These are phyloP conservation scores for Eolophus roseicapilla DNA, from an alignment of 2,113 vertebrate genomes.

Conservation along the genomic window DNA sequence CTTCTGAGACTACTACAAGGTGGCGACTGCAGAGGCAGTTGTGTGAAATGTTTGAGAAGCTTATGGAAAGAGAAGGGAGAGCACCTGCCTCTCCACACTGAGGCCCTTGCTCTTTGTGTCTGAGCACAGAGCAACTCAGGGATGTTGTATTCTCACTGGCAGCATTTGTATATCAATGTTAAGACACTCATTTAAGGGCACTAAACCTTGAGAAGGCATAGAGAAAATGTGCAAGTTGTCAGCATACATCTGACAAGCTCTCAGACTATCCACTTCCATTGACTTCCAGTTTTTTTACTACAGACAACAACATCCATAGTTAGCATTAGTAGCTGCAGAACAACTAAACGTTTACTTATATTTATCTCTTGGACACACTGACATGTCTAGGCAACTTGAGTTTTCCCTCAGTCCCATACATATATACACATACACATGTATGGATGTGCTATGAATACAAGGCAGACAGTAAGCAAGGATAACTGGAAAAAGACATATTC, in stretches of 20 bases:
- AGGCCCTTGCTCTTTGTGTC: neutral
- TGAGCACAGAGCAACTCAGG: neutral
- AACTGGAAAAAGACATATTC: neutral
- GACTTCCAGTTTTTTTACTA: neutral
- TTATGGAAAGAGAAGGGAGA: neutral
- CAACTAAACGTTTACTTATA: neutral
- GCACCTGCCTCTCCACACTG: accelerated
- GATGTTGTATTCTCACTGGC: neutral
- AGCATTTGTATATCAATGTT: neutral
- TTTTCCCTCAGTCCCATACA: neutral
- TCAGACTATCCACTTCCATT: neutral
- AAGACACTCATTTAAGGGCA: neutral
- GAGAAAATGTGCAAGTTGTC: neutral
- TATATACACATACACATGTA: too few species aligned
- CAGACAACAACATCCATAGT: neutral
- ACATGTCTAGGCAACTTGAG: neutral
- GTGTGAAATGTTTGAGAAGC: neutral
- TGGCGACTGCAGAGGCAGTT: neutral
- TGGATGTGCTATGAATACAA: neutral
- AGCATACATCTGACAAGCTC: neutral
- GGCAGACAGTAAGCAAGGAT: neutral
- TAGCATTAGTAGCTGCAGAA: neutral
- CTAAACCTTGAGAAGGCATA: neutral
- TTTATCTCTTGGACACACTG: neutral
- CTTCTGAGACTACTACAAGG: neutral